These are phyloP conservation scores for Leptodactylus fallax DNA, from an alignment of 2,797 vertebrate genomes.

Conservation along the genomic window DNA sequence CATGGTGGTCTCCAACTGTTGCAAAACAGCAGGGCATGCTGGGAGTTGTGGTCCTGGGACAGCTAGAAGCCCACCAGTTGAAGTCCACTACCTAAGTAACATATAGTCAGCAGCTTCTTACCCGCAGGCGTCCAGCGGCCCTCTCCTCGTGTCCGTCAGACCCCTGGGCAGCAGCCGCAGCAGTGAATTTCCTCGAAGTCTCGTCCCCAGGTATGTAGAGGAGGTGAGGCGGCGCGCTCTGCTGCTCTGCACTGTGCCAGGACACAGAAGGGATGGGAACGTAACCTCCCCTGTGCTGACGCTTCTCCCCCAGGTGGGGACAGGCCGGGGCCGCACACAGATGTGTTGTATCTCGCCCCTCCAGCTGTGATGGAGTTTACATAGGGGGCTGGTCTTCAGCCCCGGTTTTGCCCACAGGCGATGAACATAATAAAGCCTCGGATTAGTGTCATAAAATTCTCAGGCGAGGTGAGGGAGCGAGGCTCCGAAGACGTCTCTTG, in stretches of 20 bases:
- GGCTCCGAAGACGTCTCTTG: too few relatives aligned
- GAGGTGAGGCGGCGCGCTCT: background rate
- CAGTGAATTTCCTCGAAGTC: too few relatives aligned
- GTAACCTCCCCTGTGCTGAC: background rate
- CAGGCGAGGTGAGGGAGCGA: constrained; percentile 10
- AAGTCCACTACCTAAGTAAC: too few relatives aligned
- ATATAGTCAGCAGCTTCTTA: background rate
- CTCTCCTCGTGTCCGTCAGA: background rate
- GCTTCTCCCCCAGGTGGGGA: background rate
- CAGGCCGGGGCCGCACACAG: constrained; percentile 12
- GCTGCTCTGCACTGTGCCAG: background rate
- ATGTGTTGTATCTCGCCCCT: constrained; percentile 43
- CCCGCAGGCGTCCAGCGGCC: too few relatives aligned
- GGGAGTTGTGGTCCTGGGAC: too few relatives aligned
- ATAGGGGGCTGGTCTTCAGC: background rate
- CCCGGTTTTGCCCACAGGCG: background rate
- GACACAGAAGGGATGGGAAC: background rate
- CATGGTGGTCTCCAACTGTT: too few relatives aligned
- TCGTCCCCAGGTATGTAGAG: too few relatives aligned
- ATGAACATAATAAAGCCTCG: background rate
- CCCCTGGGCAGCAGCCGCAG: too few relatives aligned
- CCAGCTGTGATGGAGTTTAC: constrained; percentile 45
- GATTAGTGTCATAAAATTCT: constrained; percentile 33
- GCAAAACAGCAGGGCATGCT: too few relatives aligned
- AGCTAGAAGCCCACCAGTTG: too few relatives aligned